Conservation (phyloP, 2,888 invertebrate genomes). For the Myathropa florea region DNA sequence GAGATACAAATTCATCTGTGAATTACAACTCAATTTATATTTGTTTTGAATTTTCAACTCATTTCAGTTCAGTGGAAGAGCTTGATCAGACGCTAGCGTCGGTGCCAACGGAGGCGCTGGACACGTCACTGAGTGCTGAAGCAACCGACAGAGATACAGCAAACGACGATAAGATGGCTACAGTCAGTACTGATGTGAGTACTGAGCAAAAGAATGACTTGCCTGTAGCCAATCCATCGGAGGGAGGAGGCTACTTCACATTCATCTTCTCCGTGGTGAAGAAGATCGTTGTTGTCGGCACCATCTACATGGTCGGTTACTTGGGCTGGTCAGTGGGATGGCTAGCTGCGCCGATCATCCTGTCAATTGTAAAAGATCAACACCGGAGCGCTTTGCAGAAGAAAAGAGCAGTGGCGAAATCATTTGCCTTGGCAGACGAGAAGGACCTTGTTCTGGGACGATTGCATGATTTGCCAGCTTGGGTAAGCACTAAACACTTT, state of each 20-base stretch:
- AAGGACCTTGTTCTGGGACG: slow-evolving; percentile 92
- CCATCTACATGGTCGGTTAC: slow-evolving; percentile 90
- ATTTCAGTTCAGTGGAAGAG: slow-evolving; percentile 54
- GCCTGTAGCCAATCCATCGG: slow-evolving; percentile 12
- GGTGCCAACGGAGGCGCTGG: slow-evolving; percentile 22
- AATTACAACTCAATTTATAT: not conserved
- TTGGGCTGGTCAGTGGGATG: slow-evolving; percentile 91
- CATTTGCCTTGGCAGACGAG: slow-evolving; percentile 89
- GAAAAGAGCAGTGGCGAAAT: slow-evolving; percentile 88
- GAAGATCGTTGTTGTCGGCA: slow-evolving; percentile 87
- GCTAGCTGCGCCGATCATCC: slow-evolving; percentile 89
- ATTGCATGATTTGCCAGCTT: slow-evolving; percentile 95
- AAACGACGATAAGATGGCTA: slow-evolving; percentile 43
- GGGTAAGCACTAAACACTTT: slow-evolving; percentile 84
- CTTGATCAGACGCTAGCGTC: slow-evolving; percentile 32
- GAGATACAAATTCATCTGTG: not conserved
- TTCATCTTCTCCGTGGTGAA: slow-evolving; percentile 85
- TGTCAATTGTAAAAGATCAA: slow-evolving; percentile 90
- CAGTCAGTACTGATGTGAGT: slow-evolving; percentile 62
- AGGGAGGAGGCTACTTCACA: slow-evolving; percentile 82
- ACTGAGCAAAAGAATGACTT: slow-evolving; percentile 26
- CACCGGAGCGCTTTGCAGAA: slow-evolving; percentile 88
- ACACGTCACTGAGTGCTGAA: slow-evolving; percentile 13
- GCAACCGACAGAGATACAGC: too few relatives aligned
- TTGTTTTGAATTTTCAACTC: not conserved